Base-by-base conservation (phyloP, 1,140 invertebrate species). In the Lordiphosa mommai region DNA sequence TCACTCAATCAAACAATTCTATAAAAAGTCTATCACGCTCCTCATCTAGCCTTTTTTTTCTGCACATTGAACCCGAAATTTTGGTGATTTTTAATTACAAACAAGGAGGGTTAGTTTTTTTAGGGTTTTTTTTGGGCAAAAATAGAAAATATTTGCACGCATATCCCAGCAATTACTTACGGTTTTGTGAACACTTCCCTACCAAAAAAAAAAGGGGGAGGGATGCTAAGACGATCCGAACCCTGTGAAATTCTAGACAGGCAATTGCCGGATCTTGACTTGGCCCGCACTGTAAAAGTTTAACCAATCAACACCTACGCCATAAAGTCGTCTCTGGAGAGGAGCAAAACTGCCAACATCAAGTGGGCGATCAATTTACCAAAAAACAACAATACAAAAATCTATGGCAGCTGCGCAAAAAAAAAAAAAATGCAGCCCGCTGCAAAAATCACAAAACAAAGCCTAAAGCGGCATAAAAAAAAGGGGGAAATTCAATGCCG, bases 141-240 rank as follows among this genome's bases (percentile, higher is more conserved):
- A 79, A 72, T 51, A 40, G 48, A 68, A 76, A 82, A 82, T 82
- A 71, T 82, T 82, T 82, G 76, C 76, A 82, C 76, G 76, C 51
- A 71, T 82, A 82, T 82, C 71, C 71, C 72, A 44, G 66, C 71
- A 80, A 82, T 80, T 82, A 82, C 61, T 82, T 82, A 82, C 76
- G 77, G 77, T 68, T 66, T 76, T 72, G 33, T 82, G 76, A 73
- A 67, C 76, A 71, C 59, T 77, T 61, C 17, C 46, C 32, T 6
- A 33, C 8, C 20, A 27, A 27, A 9, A 13, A n/a, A 29, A 14
- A 36, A 8, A 14, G 9, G 29, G 14, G 20, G 29, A 20, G 23
- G 6, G 14, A 33, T 5, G 16, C 20, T 23, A 23, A 23, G 20
- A 23, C 20, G 4, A 23, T 5, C n/a, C 14, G 9, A 5, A 12